Percentiles rank a stretch among this genome's conserved stretches.
These are phyloP conservation scores for Pseudonaja textilis DNA, from an alignment of 2,113 vertebrate genomes.

Conservation along the genomic window DNA sequence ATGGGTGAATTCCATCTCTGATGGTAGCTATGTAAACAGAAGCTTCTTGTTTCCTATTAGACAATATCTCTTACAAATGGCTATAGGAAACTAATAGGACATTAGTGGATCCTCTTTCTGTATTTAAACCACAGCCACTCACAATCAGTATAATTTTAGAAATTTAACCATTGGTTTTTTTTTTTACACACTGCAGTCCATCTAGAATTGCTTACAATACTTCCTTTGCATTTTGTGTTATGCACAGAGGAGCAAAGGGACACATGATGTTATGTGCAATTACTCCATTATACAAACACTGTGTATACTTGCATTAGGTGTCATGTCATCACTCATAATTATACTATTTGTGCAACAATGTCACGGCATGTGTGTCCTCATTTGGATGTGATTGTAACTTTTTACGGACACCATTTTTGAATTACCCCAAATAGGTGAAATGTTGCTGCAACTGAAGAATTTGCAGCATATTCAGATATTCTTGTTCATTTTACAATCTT, in stretches of 20 bases:
- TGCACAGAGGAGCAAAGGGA: background rate
- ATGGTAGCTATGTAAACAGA: background rate
- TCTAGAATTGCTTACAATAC: background rate
- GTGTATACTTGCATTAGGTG: background rate
- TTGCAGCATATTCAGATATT: background rate
- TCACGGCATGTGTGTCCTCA: background rate
- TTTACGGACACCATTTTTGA: background rate
- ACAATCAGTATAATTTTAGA: background rate
- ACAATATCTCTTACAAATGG: background rate
- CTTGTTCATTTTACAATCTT: background rate
- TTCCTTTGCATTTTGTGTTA: background rate
- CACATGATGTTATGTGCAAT: background rate
- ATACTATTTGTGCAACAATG: background rate
- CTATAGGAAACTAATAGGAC: background rate
- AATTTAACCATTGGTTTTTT: background rate
- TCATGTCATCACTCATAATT: background rate
- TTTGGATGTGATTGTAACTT: background rate
- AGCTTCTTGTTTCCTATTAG: background rate
- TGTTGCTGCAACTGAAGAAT: background rate
- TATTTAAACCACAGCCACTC: background rate
- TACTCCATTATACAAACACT: background rate
- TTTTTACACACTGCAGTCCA: background rate
- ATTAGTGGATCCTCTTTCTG: background rate
- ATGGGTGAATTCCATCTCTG: background rate
- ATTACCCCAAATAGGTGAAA: background rate